These are phyloP conservation scores for Drusus annulatus DNA, from an alignment of 1,140 invertebrate genomes.

Conservation along the genomic window DNA sequence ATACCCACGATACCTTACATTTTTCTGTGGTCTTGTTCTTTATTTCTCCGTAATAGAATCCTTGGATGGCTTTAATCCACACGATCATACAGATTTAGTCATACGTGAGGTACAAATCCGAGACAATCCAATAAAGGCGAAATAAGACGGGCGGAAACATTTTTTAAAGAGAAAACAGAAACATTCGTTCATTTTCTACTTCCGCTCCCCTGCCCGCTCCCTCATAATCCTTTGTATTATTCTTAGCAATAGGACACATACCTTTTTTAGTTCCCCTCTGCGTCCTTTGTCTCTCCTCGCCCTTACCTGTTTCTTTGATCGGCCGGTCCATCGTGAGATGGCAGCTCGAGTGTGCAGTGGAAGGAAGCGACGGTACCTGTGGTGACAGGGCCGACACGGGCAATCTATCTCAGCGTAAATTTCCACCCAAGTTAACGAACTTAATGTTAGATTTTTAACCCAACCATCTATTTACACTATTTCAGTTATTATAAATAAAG, in stretches of 20 bases:
- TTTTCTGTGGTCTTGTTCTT: no score
- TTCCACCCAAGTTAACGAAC: no score
- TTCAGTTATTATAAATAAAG: no score
- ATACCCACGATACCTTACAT: no score
- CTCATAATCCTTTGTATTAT: constrained; percentile 54
- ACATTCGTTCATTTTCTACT: constrained; percentile 30
- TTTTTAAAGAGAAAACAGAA: constrained; percentile 34
- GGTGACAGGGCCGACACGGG: neutral
- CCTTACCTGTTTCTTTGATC: constrained; percentile 52
- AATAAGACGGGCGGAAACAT: constrained; percentile 33
- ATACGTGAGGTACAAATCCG: neutral
- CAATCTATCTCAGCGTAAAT: neutral
- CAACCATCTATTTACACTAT: no score
- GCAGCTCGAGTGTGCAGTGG: constrained; percentile 47
- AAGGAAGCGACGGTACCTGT: neutral
- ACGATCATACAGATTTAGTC: no score
- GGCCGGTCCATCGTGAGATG: constrained; percentile 45
- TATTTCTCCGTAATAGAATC: no score
- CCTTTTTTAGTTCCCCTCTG: constrained; percentile 41
- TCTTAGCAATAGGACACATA: constrained; percentile 55
- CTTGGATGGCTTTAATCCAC: no score
- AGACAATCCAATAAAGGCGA: constrained; percentile 42
- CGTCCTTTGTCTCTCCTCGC: neutral
- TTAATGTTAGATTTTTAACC: no score
- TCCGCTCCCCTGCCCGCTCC: constrained; percentile 41